A percentile compares a stretch with the other conserved stretches of the same genome.
phyloP scores from a whole-genome alignment of 2,797 vertebrate species.

The Phrynocephalus guinanensis region DNA sequence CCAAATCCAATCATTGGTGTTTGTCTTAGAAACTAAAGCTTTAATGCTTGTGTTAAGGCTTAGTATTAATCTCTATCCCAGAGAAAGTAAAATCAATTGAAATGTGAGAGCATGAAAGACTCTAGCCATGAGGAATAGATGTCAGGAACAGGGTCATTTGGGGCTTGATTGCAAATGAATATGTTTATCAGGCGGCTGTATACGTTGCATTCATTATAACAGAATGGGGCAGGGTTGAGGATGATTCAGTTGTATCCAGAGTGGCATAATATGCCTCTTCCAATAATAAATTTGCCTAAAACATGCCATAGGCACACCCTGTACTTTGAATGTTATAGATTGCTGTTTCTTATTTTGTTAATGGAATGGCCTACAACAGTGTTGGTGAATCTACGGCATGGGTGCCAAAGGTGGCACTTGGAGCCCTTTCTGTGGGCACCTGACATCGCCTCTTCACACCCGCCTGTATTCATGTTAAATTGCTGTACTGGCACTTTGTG shows the following conservation, averaged over 20 bases:
- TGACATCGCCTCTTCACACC: too few species aligned
- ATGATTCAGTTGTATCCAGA: background rate
- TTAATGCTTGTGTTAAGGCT: conserved; percentile 16
- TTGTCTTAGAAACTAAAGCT: conserved; percentile 15
- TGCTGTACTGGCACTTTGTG: too few species aligned
- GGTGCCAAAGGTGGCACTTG: too few species aligned
- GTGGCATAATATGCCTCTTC: background rate
- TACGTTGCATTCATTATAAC: background rate
- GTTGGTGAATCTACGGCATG: too few species aligned
- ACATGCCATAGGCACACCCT: background rate
- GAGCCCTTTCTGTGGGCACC: too few species aligned
- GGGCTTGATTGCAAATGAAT: conserved; percentile 4
- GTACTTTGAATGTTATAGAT: background rate
- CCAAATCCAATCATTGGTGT: conserved; percentile 27
- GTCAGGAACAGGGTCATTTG: background rate
- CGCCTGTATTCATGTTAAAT: too few species aligned
- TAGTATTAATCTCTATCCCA: conserved; percentile 22
- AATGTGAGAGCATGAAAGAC: conserved; percentile 8
- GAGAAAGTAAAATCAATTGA: conserved; percentile 30
- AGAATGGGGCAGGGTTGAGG: background rate
- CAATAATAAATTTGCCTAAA: background rate
- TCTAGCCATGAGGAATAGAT: background rate
- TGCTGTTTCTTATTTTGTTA: background rate
- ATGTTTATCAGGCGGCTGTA: conserved; percentile 3
- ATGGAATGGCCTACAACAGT: background rate